phyloP scores from a whole-genome alignment of 2,113 vertebrate genomes.

The Chaetodon auriga region DNA sequence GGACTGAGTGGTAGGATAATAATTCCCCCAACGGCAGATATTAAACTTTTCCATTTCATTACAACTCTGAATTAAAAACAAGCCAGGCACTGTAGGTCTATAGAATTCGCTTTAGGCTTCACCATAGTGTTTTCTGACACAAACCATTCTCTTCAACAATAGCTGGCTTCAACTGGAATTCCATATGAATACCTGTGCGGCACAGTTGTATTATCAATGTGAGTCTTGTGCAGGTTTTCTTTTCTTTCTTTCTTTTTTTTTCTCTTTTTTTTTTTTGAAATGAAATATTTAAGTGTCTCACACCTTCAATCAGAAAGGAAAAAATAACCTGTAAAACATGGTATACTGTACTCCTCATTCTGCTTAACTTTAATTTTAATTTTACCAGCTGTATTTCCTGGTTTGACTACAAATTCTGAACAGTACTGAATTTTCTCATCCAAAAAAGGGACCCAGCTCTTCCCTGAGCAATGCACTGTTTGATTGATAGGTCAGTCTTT shows the following conservation, averaged over 20 bases:
- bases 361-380: background rate
- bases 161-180: background rate
- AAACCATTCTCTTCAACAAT: background rate
- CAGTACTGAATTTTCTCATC: too few species aligned
- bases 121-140: background rate
- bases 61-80: conserved; percentile 39
- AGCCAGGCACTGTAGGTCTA: background rate
- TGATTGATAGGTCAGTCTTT: background rate
- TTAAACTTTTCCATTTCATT: conserved; percentile 75
- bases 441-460: too few species aligned
- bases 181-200: background rate
- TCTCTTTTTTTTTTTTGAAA: background rate
- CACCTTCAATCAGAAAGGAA: background rate
- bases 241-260: background rate
- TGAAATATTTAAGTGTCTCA: background rate
- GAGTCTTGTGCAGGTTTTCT: background rate
- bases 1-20: conserved; percentile 58
- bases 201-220: background rate
- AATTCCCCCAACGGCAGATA: conserved; percentile 34
- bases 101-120: conserved; percentile 2
- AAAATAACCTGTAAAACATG: background rate
- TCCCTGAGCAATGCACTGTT: background rate
- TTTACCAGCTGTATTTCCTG: too few species aligned
- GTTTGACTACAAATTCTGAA: too few species aligned
- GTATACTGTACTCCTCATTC: background rate